These are phyloP conservation scores for Aleiodes leptofemur DNA, from an alignment of 2,888 invertebrate species.

Conservation along the genomic window DNA sequence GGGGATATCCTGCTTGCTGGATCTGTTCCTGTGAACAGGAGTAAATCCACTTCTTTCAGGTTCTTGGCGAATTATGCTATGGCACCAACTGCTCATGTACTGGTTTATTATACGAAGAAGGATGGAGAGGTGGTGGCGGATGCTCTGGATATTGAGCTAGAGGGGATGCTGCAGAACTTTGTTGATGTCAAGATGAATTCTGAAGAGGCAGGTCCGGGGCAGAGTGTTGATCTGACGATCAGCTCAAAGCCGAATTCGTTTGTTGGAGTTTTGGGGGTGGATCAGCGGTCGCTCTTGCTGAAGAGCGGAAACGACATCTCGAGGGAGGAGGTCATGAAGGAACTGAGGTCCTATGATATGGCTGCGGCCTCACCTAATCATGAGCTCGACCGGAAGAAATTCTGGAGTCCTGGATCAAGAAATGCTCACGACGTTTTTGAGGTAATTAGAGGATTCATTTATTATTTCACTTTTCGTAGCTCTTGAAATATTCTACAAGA, in stretches of 20 bases:
- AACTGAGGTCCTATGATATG: conserved; percentile 80
- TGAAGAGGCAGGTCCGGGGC: conserved; percentile 84
- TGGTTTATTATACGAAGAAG: conserved; percentile 86
- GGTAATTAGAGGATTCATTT: conserved; percentile 66
- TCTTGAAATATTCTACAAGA: too few species aligned
- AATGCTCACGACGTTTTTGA: conserved; percentile 80
- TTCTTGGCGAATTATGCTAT: conserved; percentile 87
- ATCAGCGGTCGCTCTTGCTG: conserved; percentile 86
- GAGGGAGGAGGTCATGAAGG: conserved; percentile 78
- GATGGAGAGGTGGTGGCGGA: conserved; percentile 90
- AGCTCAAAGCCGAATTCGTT: conserved; percentile 90
- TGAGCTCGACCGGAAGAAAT: conserved; percentile 72
- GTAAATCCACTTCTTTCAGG: conserved; percentile 65
- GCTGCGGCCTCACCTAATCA: conserved; percentile 75
- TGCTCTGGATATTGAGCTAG: conserved; percentile 86
- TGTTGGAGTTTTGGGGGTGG: conserved; percentile 91
- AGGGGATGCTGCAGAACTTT: conserved; percentile 87
- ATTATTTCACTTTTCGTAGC: too few species aligned
- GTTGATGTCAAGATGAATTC: conserved; percentile 83
- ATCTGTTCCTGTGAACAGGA: conserved; percentile 79
- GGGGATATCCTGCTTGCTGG: conserved; percentile 89
- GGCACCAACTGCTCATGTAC: conserved; percentile 88
- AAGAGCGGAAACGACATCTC: conserved; percentile 85
- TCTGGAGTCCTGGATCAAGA: conserved; percentile 80
- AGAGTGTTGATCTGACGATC: conserved; percentile 86